Conservation (phyloP, 2,113 vertebrate genomes). For the Rhinolophus sinicus region DNA sequence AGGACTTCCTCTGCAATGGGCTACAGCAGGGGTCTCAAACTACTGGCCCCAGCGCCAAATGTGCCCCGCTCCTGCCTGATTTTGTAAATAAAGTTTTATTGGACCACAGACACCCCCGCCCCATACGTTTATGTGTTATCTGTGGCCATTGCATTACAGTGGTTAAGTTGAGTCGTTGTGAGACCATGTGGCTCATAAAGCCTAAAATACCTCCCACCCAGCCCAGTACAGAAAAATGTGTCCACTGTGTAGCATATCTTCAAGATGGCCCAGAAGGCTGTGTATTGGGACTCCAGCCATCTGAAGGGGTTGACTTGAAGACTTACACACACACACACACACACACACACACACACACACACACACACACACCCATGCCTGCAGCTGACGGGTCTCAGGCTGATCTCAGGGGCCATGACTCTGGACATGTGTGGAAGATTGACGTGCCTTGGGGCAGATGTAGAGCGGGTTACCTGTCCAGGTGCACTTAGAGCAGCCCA, state of each 20-base stretch:
- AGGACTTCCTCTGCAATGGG: not conserved
- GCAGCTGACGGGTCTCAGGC: not conserved
- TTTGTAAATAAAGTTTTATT: slow-evolving; percentile 1
- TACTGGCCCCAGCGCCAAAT: not conserved
- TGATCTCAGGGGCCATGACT: not conserved
- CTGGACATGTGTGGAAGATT: rapidly evolving
- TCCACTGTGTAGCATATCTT: not conserved
- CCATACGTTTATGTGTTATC: not conserved
- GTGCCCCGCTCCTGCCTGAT: not conserved
- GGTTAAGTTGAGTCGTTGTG: not conserved
- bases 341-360: not conserved
- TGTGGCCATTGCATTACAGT: not conserved
- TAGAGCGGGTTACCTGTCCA: not conserved
- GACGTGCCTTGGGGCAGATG: not conserved
- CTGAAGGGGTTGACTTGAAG: not conserved
- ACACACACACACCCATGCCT: not conserved
- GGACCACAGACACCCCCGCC: not conserved
- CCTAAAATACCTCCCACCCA: not conserved
- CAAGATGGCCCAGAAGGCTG: not conserved
- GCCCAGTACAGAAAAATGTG: not conserved
- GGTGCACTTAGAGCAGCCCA: not conserved
- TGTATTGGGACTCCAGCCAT: not conserved
- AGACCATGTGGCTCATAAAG: not conserved
- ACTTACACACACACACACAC: not conserved
- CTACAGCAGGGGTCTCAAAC: not conserved